Evolutionary conservation across 2,797 vertebrate species (phyloP).

Genomic region (Emys orbicularis): DNA sequence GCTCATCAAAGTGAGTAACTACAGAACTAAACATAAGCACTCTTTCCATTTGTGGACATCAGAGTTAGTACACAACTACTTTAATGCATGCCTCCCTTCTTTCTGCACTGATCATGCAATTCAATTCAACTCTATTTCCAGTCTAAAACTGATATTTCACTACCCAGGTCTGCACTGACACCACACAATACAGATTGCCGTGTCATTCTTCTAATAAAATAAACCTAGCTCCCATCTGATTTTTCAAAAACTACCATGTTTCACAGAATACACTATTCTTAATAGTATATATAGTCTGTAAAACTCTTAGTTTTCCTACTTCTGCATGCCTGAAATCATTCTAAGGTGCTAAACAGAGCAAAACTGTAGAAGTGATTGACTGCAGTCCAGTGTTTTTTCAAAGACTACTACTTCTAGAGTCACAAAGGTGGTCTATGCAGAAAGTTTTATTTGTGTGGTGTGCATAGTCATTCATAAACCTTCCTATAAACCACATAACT

Average conservation of each 20-base stretch:
- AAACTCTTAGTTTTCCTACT: not conserved
- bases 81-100: not conserved
- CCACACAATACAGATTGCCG: not conserved
- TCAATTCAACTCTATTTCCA: not conserved
- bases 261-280: not conserved
- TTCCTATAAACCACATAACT: not conserved
- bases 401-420: not conserved
- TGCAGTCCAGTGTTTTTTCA: not conserved
- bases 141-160: not conserved
- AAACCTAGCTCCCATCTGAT: not conserved
- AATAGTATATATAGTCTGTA: not conserved
- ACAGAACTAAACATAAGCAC: not conserved
- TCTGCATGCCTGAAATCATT: not conserved
- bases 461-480: not conserved
- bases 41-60: not conserved
- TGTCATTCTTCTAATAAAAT: not conserved
- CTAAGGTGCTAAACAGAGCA: not conserved
- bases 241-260: slow-evolving; percentile 23
- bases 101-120: not conserved
- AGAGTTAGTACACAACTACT: not conserved
- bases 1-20: not conserved
- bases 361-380: not conserved
- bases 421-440: not conserved
- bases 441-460: not conserved
- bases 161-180: not conserved